These are phyloP conservation scores for Atherinosoma microstoma DNA, from an alignment of 2,797 vertebrate species.

Conservation along the genomic window DNA sequence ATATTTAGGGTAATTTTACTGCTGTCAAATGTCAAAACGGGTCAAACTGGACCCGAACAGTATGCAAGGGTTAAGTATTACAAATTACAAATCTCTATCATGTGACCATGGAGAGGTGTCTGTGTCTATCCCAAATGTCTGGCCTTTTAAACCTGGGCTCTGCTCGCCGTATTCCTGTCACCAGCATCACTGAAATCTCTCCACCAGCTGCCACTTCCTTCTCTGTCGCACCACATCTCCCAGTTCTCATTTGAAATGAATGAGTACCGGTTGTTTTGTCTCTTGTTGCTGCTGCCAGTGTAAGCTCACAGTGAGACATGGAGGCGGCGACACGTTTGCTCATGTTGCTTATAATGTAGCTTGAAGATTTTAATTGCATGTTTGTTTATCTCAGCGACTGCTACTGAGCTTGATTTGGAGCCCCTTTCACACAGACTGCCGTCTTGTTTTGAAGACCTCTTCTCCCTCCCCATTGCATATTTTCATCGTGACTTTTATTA, in stretches of 20 bases:
- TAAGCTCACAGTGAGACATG: slow-evolving; percentile 32
- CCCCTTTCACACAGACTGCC: slow-evolving; percentile 9
- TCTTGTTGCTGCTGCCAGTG: slow-evolving; percentile 32
- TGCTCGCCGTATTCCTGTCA: slow-evolving; percentile 26
- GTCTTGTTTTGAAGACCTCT: slow-evolving; percentile 32
- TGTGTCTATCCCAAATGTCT: not conserved
- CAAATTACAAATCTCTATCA: not conserved
- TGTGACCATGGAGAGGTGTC: slow-evolving; percentile 2
- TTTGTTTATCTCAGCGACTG: slow-evolving; percentile 35
- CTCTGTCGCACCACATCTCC: slow-evolving; percentile 33
- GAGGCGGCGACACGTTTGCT: slow-evolving; percentile 34
- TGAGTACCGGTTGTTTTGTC: slow-evolving; percentile 50
- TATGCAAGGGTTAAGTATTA: no score
- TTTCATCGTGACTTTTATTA: slow-evolving; percentile 35
- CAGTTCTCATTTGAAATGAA: slow-evolving; percentile 68
- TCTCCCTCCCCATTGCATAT: slow-evolving; percentile 12
- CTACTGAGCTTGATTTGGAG: slow-evolving; percentile 31
- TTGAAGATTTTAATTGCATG: slow-evolving; percentile 37
- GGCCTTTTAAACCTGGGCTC: slow-evolving; percentile 28
- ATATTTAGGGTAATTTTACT: no score
- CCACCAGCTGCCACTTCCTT: slow-evolving; percentile 59
- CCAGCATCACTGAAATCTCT: slow-evolving; percentile 36
- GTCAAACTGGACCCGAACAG: no score
- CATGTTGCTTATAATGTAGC: slow-evolving; percentile 36
- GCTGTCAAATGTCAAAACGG: no score